phyloP scores from a whole-genome alignment of 2,797 vertebrate genomes.

The Tapirus indicus region DNA sequence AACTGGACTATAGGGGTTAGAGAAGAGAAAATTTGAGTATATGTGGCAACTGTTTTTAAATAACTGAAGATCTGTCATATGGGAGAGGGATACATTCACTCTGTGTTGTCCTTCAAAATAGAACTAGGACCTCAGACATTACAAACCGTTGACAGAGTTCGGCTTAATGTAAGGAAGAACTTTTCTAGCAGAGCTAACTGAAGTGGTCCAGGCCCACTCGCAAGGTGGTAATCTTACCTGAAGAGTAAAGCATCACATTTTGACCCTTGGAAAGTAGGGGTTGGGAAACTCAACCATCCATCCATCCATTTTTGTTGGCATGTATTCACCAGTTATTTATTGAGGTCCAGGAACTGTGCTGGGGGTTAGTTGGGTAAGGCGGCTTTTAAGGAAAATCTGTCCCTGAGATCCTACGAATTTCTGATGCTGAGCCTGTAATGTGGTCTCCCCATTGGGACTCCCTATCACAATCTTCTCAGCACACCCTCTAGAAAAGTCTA shows the following conservation, averaged over 20 bases:
- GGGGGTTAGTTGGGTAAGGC: not conserved
- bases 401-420: not conserved
- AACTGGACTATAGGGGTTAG: not conserved
- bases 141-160: not conserved
- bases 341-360: not conserved
- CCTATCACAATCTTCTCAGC: not conserved
- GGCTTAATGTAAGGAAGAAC: not conserved
- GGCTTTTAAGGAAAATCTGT: not conserved
- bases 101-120: not conserved
- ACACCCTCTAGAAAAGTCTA: not conserved
- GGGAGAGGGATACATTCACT: not conserved
- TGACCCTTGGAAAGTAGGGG: not conserved
- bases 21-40: not conserved
- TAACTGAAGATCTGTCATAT: not conserved
- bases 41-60: not conserved
- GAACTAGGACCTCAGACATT: not conserved
- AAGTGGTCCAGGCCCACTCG: not conserved
- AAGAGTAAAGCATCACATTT: not conserved
- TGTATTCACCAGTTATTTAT: not conserved
- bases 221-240: not conserved
- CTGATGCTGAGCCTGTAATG: not conserved
- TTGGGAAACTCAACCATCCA: not conserved
- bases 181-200: not conserved
- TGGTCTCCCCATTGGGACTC: not conserved
- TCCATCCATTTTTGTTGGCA: not conserved